A percentile compares a stretch with the other conserved stretches of the same genome.
phyloP scores from a whole-genome alignment of 2,888 invertebrate genomes.

The Polydrusus cervinus region DNA sequence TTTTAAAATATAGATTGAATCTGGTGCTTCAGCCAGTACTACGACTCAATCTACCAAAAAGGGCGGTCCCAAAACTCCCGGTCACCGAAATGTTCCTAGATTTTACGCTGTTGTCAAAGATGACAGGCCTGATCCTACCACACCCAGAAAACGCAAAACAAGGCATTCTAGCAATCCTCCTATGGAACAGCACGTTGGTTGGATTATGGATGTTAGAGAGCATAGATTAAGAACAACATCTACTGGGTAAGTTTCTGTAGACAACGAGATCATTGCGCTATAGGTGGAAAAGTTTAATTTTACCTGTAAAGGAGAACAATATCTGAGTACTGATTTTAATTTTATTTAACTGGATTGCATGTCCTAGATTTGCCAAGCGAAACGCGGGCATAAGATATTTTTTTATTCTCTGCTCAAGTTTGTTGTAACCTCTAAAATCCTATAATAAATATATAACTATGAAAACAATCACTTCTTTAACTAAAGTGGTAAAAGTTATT shows the following conservation, averaged over 20 bases:
- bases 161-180: constrained; percentile 95
- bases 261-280: too few relatives aligned
- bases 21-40: constrained; percentile 10
- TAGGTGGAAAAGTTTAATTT: too few relatives aligned
- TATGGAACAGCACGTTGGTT: constrained; percentile 95
- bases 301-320: too few relatives aligned
- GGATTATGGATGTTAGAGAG: constrained; percentile 95
- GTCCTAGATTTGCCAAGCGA: too few relatives aligned
- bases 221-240: constrained; percentile 87
- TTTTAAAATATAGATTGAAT: constrained; percentile 27
- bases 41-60: not conserved
- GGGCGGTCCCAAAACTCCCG: constrained; percentile 34
- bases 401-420: too few relatives aligned
- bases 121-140: constrained; percentile 76
- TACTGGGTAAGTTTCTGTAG: constrained; percentile 76
- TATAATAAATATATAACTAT: too few relatives aligned
- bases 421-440: too few relatives aligned
- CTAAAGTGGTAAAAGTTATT: too few relatives aligned
- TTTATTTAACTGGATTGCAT: too few relatives aligned
- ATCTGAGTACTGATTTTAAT: too few relatives aligned
- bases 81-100: constrained; percentile 80
- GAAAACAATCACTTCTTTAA: too few relatives aligned
- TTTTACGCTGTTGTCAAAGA: constrained; percentile 97
- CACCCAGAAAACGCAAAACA: constrained; percentile 90
- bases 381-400: too few relatives aligned